Base-by-base conservation (phyloP, 2,888 invertebrate genomes). In the Thera britannica region DNA sequence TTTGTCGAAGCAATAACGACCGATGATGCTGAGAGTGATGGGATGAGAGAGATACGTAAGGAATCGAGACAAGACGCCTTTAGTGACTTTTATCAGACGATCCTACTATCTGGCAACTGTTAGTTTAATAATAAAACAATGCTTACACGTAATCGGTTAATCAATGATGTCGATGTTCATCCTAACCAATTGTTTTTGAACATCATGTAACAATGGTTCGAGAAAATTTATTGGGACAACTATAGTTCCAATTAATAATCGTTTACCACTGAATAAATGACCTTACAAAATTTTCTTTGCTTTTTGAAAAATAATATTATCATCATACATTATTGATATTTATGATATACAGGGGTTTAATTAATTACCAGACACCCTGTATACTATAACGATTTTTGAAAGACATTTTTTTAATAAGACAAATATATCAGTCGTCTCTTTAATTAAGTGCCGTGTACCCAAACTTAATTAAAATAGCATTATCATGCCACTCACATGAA, bases 1-100 rank as follows among this genome's bases (percentile, higher is more conserved):
- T 2, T 7, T 48, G 23, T 63, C n/a, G 54, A 60, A 65, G 67
- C 61, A 68, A 74, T 62, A 38, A 36, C 63, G 56, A 70, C 67
- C 63, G 56, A 70, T 69, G 61, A 74, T 67, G 70, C 58, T 61
- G 70, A 65, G 71, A 70, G 66, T 63, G 65, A 65, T 73, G 70
- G 65, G 52, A 68, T 44, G 38, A 5, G 6, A 38, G 38, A 38
- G 3, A 23, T 23, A 23, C 23, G 23, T 23, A 23, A 63, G 59
- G 67, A 71, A 71, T 71, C 60, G 54, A 66, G 74, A 74, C 70
- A 74, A 68, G 51, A 34, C 60, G 12, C 36, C 51, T 12, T 46
- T 60, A 56, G 49, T 60, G 58, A 51, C 58, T 51, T 68, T 67
- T 64, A 71, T 70, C 64, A 67, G 57, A 65, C 56, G 65, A 67